These are phyloP conservation scores for Fundulus diaphanus DNA, from an alignment of 2,797 vertebrate genomes.

Conservation along the genomic window DNA sequence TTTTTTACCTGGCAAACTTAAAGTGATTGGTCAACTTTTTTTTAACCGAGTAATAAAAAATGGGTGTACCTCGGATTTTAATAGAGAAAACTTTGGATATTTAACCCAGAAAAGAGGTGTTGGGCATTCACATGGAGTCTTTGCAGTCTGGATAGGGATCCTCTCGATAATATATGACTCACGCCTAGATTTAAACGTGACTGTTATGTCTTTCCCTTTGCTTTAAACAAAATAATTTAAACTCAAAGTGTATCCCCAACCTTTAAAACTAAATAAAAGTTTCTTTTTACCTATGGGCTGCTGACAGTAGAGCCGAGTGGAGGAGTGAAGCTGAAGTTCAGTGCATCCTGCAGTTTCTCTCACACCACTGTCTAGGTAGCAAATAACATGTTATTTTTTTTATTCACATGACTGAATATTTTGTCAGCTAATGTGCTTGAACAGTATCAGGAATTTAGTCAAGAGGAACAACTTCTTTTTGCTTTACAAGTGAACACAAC, in stretches of 20 bases:
- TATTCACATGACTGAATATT: neutral
- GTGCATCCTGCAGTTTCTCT: neutral
- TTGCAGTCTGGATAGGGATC: too few species aligned
- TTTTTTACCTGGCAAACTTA: too few species aligned
- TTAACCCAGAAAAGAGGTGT: neutral
- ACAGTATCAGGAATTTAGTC: neutral
- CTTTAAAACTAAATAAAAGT: neutral
- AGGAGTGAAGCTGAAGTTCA: neutral
- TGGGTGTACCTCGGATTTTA: neutral
- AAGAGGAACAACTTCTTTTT: neutral
- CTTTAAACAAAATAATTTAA: neutral
- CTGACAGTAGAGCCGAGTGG: neutral
- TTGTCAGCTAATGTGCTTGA: too few species aligned
- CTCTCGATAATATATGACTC: neutral
- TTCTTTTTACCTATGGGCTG: neutral
- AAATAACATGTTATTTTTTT: neutral
- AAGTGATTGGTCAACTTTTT: neutral
- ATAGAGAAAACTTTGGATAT: neutral
- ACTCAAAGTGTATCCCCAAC: neutral
- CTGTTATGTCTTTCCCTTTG: neutral
- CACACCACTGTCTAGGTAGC: neutral
- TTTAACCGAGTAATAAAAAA: neutral
- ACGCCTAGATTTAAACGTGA: neutral
- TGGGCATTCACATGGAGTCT: neutral
- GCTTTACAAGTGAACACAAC: too few species aligned